phyloP scores from a whole-genome alignment of 92 coral and sea anemone genomes.

The Ricordea florida region DNA sequence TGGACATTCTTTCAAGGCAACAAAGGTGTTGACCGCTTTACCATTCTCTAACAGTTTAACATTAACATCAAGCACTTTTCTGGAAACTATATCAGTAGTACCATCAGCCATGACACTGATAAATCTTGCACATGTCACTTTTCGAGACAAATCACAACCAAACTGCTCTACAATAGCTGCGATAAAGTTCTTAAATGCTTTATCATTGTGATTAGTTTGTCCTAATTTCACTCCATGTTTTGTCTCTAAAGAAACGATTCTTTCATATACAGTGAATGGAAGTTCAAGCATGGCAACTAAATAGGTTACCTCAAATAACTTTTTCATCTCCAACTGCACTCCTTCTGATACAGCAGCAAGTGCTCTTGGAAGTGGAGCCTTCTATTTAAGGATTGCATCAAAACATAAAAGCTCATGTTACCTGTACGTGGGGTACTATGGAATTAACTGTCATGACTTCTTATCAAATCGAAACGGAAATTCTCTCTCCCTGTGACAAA shows the following conservation, averaged over 20 bases:
- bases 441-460: constrained; percentile 14
- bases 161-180: not conserved
- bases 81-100: constrained; percentile 35
- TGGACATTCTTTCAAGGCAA: constrained; percentile 13
- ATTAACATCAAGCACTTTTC: constrained; percentile 26
- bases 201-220: not conserved
- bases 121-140: not conserved
- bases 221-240: constrained; percentile 25
- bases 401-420: not conserved
- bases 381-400: constrained; percentile 1
- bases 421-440: constrained; percentile 3
- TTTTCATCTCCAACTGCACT: constrained; percentile 9
- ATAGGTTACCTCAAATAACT: constrained; percentile 5
- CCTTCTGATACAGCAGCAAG: constrained; percentile 7
- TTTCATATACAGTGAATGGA: not conserved
- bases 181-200: constrained; percentile 4
- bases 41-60: constrained; percentile 26
- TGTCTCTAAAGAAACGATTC: not conserved
- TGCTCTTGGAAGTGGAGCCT: constrained; percentile 17
- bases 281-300: not conserved
- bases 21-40: constrained; percentile 12
- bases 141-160: not conserved
- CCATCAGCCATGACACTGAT: constrained; percentile 45
- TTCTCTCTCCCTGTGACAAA: constrained; percentile 36
- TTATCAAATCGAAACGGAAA: not conserved